These are phyloP conservation scores for Siderastrea radians DNA, from an alignment of 92 coral and sea anemone species.

Conservation along the genomic window DNA sequence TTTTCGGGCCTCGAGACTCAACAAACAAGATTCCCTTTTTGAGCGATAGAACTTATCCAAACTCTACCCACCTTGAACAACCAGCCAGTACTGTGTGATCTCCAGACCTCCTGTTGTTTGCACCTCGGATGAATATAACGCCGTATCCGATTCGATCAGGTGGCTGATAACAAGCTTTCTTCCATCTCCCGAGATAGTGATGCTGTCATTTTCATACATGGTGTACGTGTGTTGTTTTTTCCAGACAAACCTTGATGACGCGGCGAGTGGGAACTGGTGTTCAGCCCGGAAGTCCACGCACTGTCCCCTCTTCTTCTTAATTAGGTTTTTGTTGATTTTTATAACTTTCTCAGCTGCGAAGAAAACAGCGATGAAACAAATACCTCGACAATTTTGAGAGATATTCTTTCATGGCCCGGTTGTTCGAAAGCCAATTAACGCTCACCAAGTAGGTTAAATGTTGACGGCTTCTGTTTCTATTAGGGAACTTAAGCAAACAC, in stretches of 20 bases:
- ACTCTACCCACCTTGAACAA: conserved; percentile 75
- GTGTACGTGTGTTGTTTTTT: conserved; percentile 42
- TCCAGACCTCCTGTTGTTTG: conserved; percentile 78
- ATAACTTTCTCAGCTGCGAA: conserved; percentile 29
- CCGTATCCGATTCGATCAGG: conserved; percentile 74
- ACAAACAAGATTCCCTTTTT: background rate
- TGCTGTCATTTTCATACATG: conserved; percentile 9
- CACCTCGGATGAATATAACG: conserved; percentile 81
- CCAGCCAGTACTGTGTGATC: conserved; percentile 86
- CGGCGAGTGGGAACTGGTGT: conserved; percentile 60
- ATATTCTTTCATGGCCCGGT: no score
- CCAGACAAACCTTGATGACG: conserved; percentile 56
- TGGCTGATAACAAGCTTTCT: conserved; percentile 61
- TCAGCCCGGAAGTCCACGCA: conserved; percentile 69
- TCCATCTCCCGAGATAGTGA: conserved; percentile 45
- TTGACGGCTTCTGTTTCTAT: no score
- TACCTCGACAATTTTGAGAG: background rate
- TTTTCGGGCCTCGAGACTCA: background rate
- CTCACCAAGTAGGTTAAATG: no score
- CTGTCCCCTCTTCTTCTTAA: conserved; percentile 78
- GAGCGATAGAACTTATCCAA: background rate
- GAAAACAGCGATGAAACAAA: background rate
- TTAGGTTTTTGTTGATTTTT: conserved; percentile 61
- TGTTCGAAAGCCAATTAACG: no score
- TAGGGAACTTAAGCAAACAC: no score